phyloP scores from a whole-genome alignment of 1,140 invertebrate species.

The Drosophila malerkotliana region DNA sequence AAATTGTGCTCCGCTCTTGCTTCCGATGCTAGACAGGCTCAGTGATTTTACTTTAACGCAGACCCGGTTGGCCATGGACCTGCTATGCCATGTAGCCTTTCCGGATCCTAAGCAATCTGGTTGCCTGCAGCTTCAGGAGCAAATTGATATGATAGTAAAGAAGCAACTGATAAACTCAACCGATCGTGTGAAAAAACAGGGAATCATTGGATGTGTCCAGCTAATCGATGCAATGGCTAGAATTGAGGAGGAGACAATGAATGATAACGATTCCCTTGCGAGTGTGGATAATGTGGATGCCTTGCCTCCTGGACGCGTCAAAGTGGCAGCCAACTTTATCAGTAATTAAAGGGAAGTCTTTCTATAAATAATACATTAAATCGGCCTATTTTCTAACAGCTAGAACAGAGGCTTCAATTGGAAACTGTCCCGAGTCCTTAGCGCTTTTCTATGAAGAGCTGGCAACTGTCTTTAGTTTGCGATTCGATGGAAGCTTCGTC shows the following conservation, averaged over 20 bases:
- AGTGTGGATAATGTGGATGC: slow-evolving; percentile 63
- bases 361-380: not conserved
- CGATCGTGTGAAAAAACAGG: slow-evolving; percentile 82
- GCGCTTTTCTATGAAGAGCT: slow-evolving; percentile 91
- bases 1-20: slow-evolving; percentile 74
- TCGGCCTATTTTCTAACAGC: slow-evolving; percentile 36
- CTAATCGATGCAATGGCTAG: slow-evolving; percentile 83
- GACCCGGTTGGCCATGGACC: slow-evolving; percentile 85
- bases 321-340: slow-evolving; percentile 81
- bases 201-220: slow-evolving; percentile 84
- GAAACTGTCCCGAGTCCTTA: slow-evolving; percentile 85
- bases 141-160: slow-evolving; percentile 86
- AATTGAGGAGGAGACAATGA: slow-evolving; percentile 28
- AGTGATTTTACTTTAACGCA: slow-evolving; percentile 86
- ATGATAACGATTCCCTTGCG: slow-evolving; percentile 42
- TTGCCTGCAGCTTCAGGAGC: slow-evolving; percentile 85
- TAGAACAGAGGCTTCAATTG: slow-evolving; percentile 71
- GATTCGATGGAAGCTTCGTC: slow-evolving; percentile 67
- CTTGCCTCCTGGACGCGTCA: slow-evolving; percentile 74
- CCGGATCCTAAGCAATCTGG: slow-evolving; percentile 82
- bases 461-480: slow-evolving; percentile 84
- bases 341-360: slow-evolving; percentile 36
- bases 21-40: slow-evolving; percentile 86
- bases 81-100: slow-evolving; percentile 85
- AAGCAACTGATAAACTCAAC: slow-evolving; percentile 87